A percentile compares a stretch with the other conserved stretches of the same genome.
phyloP scores from a whole-genome alignment of 2,113 vertebrate genomes.

The Mastomys natalensis region DNA sequence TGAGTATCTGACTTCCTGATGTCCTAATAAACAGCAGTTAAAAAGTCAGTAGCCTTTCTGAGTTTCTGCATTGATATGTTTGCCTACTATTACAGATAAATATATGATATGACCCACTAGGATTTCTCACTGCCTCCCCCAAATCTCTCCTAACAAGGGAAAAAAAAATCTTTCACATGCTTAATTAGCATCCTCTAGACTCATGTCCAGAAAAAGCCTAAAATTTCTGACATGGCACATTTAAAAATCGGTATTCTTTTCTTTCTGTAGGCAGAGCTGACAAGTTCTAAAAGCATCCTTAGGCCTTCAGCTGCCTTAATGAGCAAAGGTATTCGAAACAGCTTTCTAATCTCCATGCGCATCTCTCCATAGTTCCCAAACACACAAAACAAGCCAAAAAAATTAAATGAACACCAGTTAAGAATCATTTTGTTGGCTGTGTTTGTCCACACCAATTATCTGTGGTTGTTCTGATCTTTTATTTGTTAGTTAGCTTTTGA shows the following conservation, averaged over 20 bases:
- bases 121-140: background rate
- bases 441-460: background rate
- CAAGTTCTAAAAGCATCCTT: background rate
- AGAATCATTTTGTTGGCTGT: conserved; percentile 13
- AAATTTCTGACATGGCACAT: conserved; percentile 50
- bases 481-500: background rate
- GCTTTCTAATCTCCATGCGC: background rate
- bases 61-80: conserved; percentile 28
- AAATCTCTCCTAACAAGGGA: conserved; percentile 22
- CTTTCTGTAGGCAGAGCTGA: conserved; percentile 34
- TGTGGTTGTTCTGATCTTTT: background rate
- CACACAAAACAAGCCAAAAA: conserved; percentile 47
- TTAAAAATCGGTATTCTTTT: conserved; percentile 43
- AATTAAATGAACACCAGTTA: background rate
- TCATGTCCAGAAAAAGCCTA: conserved; percentile 2
- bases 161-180: conserved; percentile 35
- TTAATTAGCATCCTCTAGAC: conserved; percentile 62
- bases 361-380: background rate
- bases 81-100: background rate
- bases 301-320: conserved; percentile 19
- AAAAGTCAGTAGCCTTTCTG: background rate
- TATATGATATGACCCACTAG: conserved; percentile 44
- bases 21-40: background rate
- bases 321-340: conserved; percentile 1
- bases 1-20: background rate